Evolutionary conservation across 2,797 vertebrate genomes (phyloP).

Genomic region (Scomberomorus guttatus): DNA sequence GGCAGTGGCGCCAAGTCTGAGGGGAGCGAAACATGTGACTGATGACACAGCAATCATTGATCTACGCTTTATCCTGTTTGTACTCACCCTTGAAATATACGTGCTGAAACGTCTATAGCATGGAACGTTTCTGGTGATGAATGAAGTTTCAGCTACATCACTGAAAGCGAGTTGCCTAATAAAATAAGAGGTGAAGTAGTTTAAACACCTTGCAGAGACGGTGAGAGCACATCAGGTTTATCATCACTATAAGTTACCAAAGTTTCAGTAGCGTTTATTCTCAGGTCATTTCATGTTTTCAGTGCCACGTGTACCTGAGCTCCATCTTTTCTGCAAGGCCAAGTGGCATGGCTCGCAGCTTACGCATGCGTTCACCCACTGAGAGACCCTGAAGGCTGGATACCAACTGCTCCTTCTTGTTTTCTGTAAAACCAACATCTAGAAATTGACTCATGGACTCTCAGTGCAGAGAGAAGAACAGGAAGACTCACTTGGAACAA

Average conservation of each 20-base stretch:
- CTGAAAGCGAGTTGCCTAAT: conserved; percentile 59
- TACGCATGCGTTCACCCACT: conserved; percentile 68
- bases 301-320: conserved; percentile 78
- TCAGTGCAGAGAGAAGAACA: not conserved
- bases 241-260: not conserved
- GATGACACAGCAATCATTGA: not conserved
- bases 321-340: conserved; percentile 85
- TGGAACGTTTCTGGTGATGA: conserved; percentile 27
- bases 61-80: not conserved
- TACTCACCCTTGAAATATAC: conserved; percentile 54
- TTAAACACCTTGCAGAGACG: not conserved
- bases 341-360: conserved; percentile 84
- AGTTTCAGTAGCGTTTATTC: not conserved
- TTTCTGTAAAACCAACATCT: conserved; percentile 44
- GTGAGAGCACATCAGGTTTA: too few species aligned
- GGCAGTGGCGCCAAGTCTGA: conserved; percentile 78
- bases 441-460: not conserved
- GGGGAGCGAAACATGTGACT: not conserved
- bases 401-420: conserved; percentile 75
- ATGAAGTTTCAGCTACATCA: conserved; percentile 5
- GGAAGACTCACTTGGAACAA: not conserved
- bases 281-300: not conserved
- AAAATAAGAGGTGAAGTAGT: not conserved
- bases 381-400: conserved; percentile 83
- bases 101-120: conserved; percentile 13